These are phyloP conservation scores for Stenichneumon culpator DNA, from an alignment of 2,888 invertebrate genomes.

Conservation along the genomic window DNA sequence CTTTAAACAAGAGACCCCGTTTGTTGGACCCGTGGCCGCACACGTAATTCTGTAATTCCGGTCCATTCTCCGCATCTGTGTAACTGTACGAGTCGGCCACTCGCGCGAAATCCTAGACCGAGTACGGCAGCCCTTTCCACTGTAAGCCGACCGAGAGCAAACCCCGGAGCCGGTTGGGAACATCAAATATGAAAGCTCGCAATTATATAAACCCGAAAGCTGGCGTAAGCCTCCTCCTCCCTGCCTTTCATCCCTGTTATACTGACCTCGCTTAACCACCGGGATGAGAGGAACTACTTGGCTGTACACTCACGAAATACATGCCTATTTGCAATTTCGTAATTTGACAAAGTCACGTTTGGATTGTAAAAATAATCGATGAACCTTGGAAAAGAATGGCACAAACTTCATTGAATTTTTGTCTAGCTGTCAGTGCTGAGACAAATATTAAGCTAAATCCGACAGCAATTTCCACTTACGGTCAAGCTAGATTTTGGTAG, in stretches of 20 bases:
- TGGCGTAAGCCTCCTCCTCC: slow-evolving; percentile 1
- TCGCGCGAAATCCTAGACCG: slow-evolving; percentile 57
- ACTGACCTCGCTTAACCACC: slow-evolving; percentile 7
- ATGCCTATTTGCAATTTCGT: neutral
- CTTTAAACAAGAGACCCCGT: slow-evolving; percentile 55
- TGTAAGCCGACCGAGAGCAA: slow-evolving; percentile 48
- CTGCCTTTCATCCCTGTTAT: slow-evolving; percentile 17
- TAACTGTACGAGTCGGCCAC: slow-evolving; percentile 27
- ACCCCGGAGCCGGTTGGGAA: slow-evolving; percentile 39
- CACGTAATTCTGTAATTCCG: slow-evolving; percentile 56
- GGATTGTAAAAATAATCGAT: neutral
- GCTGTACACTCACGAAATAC: neutral
- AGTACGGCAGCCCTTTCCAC: slow-evolving; percentile 36
- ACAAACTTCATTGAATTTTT: neutral
- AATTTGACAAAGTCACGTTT: neutral
- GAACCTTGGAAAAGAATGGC: neutral
- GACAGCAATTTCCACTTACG: neutral
- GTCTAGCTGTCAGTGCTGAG: too few relatives aligned
- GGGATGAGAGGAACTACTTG: slow-evolving; percentile 27
- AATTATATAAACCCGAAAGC: slow-evolving; percentile 66
- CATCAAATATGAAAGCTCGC: slow-evolving; percentile 72
- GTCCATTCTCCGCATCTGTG: slow-evolving; percentile 31
- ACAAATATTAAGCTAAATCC: neutral
- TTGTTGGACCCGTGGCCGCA: slow-evolving; percentile 17
- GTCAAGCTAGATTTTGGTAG: neutral